Conservation (phyloP, 1,140 invertebrate genomes). For the Dysdera silvatica region DNA sequence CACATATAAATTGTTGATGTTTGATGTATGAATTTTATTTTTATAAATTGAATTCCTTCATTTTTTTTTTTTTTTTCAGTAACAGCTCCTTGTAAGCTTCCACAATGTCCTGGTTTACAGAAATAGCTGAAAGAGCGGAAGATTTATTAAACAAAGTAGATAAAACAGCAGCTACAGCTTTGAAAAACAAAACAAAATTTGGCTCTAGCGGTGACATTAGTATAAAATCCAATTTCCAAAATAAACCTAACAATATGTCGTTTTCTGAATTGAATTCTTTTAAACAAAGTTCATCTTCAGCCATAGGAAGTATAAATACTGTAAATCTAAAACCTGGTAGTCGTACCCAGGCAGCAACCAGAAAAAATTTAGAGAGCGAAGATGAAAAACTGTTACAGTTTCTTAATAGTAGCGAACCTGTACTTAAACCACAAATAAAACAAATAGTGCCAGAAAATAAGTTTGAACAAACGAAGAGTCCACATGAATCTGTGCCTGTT, state of each 20-base stretch:
- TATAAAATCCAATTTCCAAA: too few relatives aligned
- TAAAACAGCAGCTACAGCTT: constrained; percentile 67
- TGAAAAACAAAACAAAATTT: constrained; percentile 37
- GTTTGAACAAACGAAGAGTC: neutral
- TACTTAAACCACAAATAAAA: neutral
- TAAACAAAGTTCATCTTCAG: too few relatives aligned
- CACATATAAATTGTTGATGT: too few relatives aligned
- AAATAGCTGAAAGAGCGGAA: constrained; percentile 72
- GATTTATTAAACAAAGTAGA: constrained; percentile 75
- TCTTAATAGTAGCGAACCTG: constrained; percentile 40
- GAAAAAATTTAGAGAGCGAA: constrained; percentile 38
- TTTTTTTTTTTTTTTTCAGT: too few relatives aligned
- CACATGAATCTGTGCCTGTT: neutral
- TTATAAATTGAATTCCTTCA: too few relatives aligned
- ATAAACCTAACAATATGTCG: too few relatives aligned
- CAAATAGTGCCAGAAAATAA: neutral
- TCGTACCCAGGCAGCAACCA: neutral
- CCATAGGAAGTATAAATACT: too few relatives aligned
- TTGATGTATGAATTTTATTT: too few relatives aligned
- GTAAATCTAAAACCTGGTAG: too few relatives aligned
- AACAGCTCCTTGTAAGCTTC: too few relatives aligned
- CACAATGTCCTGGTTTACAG: constrained; percentile 79
- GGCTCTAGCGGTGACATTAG: neutral
- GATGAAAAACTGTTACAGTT: constrained; percentile 46
- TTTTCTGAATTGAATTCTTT: too few relatives aligned